Percentiles rank a stretch among this genome's conserved stretches.
phyloP scores from a whole-genome alignment of 2,797 vertebrate genomes.

The Aplochiton taeniatus region DNA sequence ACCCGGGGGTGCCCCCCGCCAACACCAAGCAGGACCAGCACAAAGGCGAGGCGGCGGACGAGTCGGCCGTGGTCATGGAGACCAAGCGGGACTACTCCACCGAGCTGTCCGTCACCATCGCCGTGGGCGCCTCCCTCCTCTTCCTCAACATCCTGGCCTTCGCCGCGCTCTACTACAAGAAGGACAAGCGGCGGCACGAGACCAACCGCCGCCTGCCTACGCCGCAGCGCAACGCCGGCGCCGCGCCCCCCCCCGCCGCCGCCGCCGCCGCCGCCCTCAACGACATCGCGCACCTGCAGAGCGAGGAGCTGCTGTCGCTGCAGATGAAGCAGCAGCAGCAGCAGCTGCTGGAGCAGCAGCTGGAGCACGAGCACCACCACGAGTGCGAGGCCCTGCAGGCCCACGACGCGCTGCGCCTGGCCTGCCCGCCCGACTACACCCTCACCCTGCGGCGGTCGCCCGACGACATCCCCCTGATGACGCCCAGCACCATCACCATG shows the following conservation, averaged over 20 bases:
- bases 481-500: constrained; percentile 96
- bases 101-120: constrained; percentile 92
- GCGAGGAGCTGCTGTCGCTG: constrained; percentile 90
- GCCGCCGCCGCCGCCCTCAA: constrained; percentile 69
- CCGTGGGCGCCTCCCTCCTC: constrained; percentile 89
- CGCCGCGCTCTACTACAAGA: constrained; percentile 94
- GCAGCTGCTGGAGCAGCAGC: constrained; percentile 47
- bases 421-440: constrained; percentile 92
- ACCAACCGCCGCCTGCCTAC: constrained; percentile 86
- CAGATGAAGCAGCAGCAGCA: constrained; percentile 94
- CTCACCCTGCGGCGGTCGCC: constrained; percentile 91
- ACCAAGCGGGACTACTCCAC: constrained; percentile 93
- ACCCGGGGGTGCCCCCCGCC: constrained; percentile 86
- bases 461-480: constrained; percentile 92
- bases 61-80: constrained; percentile 88
- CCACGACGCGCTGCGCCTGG: constrained; percentile 86
- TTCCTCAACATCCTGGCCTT: constrained; percentile 96
- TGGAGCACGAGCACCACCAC: constrained; percentile 81
- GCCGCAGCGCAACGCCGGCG: constrained; percentile 77
- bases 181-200: constrained; percentile 91
- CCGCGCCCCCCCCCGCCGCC: constrained; percentile 41
- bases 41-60: constrained; percentile 77
- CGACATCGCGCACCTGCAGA: constrained; percentile 87
- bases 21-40: constrained; percentile 90
- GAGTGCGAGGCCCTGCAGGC: constrained; percentile 88